Percentiles rank a stretch among this genome's conserved stretches.
Evolutionary conservation across 2,888 invertebrate species (phyloP).

Genomic region (Athalia rosae): DNA sequence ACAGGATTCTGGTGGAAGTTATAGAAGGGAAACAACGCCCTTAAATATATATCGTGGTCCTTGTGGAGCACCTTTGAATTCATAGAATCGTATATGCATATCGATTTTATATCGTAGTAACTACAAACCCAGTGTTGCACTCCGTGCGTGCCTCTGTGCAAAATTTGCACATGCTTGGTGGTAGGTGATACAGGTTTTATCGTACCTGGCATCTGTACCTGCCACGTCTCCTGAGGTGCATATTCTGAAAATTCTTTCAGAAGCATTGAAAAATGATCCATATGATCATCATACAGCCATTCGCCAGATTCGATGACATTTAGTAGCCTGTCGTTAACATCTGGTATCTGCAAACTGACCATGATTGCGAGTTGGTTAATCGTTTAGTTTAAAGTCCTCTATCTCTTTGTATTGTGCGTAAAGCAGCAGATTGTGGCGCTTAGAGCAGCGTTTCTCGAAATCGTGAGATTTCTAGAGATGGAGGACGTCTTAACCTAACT

Average conservation of each 20-base stretch:
- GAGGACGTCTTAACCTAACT: no score
- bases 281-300: conserved; percentile 44
- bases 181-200: conserved; percentile 44
- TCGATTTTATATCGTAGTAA: conserved; percentile 46
- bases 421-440: not conserved
- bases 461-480: no score
- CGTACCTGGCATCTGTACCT: conserved; percentile 35
- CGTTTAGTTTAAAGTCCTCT: not conserved
- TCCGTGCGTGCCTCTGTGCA: conserved; percentile 42
- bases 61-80: conserved; percentile 28
- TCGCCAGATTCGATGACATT: not conserved
- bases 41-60: conserved; percentile 46
- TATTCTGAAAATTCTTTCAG: conserved; percentile 40
- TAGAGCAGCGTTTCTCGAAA: no score
- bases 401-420: not conserved
- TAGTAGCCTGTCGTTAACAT: not conserved
- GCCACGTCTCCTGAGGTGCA: conserved; percentile 33
- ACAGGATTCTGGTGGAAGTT: conserved; percentile 28
- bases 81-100: conserved; percentile 49
- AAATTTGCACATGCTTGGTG: conserved; percentile 50
- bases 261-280: conserved; percentile 40
- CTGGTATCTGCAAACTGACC: not conserved
- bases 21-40: conserved; percentile 45
- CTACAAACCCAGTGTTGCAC: conserved; percentile 47
- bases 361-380: not conserved